phyloP scores from a whole-genome alignment of 2,888 invertebrate genomes.

The Pristionchus maxplancki region DNA sequence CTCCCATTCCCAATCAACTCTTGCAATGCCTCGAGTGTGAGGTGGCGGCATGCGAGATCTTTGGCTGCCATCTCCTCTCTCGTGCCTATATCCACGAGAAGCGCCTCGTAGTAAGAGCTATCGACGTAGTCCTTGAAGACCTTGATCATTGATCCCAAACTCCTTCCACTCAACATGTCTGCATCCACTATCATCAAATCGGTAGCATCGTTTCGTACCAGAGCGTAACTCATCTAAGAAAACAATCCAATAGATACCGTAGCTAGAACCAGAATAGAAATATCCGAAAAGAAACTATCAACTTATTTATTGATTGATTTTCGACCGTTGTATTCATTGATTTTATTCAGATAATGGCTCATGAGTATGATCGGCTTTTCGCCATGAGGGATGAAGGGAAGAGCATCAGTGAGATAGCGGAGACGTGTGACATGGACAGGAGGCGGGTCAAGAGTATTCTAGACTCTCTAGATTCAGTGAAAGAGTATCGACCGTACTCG shows the following conservation, averaged over 20 bases:
- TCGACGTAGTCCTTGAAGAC: background rate
- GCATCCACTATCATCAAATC: background rate
- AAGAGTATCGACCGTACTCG: background rate
- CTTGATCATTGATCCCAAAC: background rate
- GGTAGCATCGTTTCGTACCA: background rate
- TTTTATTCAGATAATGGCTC: background rate
- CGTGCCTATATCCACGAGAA: background rate
- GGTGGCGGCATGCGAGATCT: background rate
- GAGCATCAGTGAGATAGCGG: background rate
- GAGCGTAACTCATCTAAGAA: background rate
- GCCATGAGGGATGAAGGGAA: background rate
- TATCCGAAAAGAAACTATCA: background rate
- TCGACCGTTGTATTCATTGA: background rate
- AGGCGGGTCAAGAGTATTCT: background rate
- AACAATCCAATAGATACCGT: background rate
- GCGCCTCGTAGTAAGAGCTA: background rate
- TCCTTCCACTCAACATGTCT: background rate
- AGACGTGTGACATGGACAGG: background rate
- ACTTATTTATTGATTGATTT: background rate
- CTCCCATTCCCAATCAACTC: background rate
- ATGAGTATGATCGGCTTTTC: background rate
- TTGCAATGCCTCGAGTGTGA: background rate
- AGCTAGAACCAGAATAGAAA: background rate
- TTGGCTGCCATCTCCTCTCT: background rate
- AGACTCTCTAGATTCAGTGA: background rate